phyloP scores from a whole-genome alignment of 2,113 vertebrate genomes.

The Lepidothrix coronata region DNA sequence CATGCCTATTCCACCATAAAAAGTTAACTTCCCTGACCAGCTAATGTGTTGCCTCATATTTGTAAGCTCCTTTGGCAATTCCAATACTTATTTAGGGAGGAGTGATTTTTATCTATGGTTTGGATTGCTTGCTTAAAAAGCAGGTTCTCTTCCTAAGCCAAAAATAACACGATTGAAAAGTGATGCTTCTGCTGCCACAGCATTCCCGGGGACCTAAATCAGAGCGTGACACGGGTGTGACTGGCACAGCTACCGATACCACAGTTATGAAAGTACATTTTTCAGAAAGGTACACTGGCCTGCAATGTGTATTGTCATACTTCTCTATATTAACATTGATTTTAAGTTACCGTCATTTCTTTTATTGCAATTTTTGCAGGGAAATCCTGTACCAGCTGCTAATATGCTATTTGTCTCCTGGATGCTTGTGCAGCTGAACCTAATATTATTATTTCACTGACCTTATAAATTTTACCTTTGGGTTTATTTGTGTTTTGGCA shows the following conservation, averaged over 20 bases:
- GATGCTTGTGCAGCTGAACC: neutral
- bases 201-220: neutral
- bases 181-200: neutral
- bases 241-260: neutral
- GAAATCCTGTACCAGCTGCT: neutral
- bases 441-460: neutral
- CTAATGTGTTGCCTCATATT: neutral
- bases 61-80: conserved; percentile 25
- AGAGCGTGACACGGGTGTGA: neutral
- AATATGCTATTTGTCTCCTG: neutral
- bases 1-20: neutral
- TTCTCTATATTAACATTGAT: conserved; percentile 26
- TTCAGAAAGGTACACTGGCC: neutral
- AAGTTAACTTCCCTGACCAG: neutral
- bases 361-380: neutral
- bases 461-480: conserved; percentile 24
- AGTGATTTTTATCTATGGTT: conserved; percentile 27
- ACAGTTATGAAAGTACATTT: conserved; percentile 24
- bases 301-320: neutral
- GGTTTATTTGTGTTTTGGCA: conserved; percentile 14
- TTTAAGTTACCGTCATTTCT: conserved; percentile 22
- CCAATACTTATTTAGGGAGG: neutral
- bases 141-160: neutral
- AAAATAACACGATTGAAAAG: neutral
- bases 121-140: conserved; percentile 1